Percentiles rank a stretch among this genome's conserved stretches.
phyloP scores from a whole-genome alignment of 2,797 vertebrate species.

The Centroberyx gerrardi region DNA sequence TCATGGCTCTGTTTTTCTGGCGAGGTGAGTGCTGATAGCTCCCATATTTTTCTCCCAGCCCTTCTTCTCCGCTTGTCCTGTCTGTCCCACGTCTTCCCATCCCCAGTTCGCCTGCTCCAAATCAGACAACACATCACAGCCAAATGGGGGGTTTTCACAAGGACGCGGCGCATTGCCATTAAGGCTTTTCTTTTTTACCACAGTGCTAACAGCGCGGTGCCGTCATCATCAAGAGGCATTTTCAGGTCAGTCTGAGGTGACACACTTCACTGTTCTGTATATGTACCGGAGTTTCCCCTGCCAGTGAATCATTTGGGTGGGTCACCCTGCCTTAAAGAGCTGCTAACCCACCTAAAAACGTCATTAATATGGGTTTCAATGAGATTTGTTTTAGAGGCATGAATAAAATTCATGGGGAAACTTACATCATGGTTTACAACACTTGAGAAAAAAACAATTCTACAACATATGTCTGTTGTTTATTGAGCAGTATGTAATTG shows the following conservation, averaged over 20 bases:
- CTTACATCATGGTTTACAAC: no score
- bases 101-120: conserved; percentile 40
- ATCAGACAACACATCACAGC: conserved; percentile 68
- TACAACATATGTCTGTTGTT: no score
- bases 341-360: no score
- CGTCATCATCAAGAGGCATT: conserved; percentile 39
- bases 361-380: no score
- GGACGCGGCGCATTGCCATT: conserved; percentile 23
- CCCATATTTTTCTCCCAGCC: conserved; percentile 63
- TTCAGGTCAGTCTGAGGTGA: conserved; percentile 51
- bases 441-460: no score
- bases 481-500: no score
- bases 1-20: conserved; percentile 66
- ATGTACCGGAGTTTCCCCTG: neutral
- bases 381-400: no score
- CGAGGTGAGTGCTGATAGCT: conserved; percentile 79
- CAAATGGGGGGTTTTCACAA: conserved; percentile 32
- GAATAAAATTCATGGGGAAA: no score
- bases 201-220: conserved; percentile 29
- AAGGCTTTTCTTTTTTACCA: neutral
- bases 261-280: conserved; percentile 1
- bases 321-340: no score
- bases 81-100: conserved; percentile 6
- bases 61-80: conserved; percentile 16
- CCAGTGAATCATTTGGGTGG: no score